These are phyloP conservation scores for Uropsilus gracilis DNA, from an alignment of 2,113 vertebrate species.

Conservation along the genomic window DNA sequence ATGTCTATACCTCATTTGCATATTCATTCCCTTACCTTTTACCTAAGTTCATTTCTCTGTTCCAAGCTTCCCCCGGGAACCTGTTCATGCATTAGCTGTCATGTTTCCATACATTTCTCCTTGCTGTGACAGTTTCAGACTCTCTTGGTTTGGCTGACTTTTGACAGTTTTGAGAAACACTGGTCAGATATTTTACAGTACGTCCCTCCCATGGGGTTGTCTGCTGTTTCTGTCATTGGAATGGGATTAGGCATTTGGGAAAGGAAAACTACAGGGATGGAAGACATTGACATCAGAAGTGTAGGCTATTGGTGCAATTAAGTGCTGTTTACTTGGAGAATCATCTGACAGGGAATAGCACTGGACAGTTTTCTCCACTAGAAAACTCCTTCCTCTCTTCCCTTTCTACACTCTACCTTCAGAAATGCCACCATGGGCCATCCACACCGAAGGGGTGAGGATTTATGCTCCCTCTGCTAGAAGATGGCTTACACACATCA, in stretches of 20 bases:
- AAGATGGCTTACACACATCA: neutral
- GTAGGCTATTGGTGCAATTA: fast-evolving
- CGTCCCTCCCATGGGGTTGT: neutral
- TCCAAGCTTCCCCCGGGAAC: too few relatives aligned
- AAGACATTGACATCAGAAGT: neutral
- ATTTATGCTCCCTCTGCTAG: neutral
- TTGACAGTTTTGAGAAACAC: neutral
- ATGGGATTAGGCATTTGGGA: neutral
- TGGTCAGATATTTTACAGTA: neutral
- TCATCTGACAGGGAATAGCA: neutral
- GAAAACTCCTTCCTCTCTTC: neutral
- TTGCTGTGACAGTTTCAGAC: neutral
- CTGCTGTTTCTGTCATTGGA: neutral
- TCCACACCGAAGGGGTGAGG: neutral
- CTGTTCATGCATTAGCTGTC: neutral
- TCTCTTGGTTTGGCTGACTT: neutral
- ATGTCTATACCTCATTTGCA: neutral
- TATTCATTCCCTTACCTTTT: neutral
- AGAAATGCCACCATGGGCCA: neutral
- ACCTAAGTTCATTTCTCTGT: neutral
- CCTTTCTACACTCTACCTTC: neutral
- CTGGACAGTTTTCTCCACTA: neutral
- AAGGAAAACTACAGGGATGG: neutral
- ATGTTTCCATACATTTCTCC: neutral
- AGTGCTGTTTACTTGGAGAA: neutral